Base-by-base conservation (phyloP, 2,113 vertebrate species). In the Trematocara zebra region DNA sequence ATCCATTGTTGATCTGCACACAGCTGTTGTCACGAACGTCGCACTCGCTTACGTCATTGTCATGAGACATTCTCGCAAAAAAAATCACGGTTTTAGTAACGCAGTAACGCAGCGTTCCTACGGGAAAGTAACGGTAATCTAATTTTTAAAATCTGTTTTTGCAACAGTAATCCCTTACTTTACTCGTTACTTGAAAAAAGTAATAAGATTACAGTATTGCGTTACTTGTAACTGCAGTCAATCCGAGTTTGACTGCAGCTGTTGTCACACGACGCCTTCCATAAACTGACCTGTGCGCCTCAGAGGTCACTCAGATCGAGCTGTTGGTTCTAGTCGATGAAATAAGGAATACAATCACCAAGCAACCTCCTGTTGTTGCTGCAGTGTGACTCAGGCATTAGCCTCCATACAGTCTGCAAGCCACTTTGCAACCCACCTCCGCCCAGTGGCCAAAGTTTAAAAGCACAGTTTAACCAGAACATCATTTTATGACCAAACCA, bases 11-110 rank as follows among this genome's bases (percentile, higher is more conserved):
- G 56, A 59, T 0, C 14, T 17, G 56, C 56, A 59, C 56, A 9
- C 26, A 17, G 0, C 56, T 59, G 56, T 59, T 31, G 0, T 0
- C 56, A 31, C 4, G 0, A 31, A 59, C 26, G 0, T 10, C 2
- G 8, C 56, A 6, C 14, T 31, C 8, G 14, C 26, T 59, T 31
- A 59, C 8, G 0, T 59, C 26, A 59, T 1, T 59, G 26, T 17
- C 56, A 59, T 2, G 26, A 59, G 26, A 59, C 56, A 31, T 0
- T 31, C 3, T 2, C 8, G 0, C 56, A 59, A 17, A 31, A 11
- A 28, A 57, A 28, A 15, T 57, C 54, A 57, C 2, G 1, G 12
- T 54, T 57, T 42, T 15, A 56, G 54, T 56, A 5, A 56, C 6
- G 53, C 52, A 23, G 52, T 12, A 54, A 12, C 0, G 11, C 53